Evolutionary conservation across 2,797 vertebrate species (phyloP), one percentile per base, ranked within the genome.

Genomic region (Eospalax fontanierii): DNA sequence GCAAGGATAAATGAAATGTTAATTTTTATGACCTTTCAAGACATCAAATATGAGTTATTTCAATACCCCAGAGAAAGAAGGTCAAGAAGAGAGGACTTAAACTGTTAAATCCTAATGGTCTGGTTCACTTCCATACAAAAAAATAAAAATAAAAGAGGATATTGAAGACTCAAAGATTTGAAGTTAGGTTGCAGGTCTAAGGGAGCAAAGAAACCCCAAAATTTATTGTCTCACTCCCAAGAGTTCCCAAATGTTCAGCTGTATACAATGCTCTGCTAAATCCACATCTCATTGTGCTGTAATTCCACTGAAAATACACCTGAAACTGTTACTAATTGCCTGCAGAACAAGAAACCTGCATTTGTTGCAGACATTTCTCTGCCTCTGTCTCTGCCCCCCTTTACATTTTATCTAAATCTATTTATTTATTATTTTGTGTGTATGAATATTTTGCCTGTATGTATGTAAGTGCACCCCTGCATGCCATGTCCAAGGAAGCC

Each of bases 241-340:
- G 93, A 92, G 79, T 90, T 96, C 50, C 33, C 61, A 93, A 90
- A 83, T 79, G 28, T 93, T 90, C 35, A 78, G 38, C 50, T 75
- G 7, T 78, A 68, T 88, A 79, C 90, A 92, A 88, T 21, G 82
- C 26, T 40, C 26, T 54, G 5, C 54, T 24, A 87, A 61, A 59
- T 86, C 71, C 68, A 26, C 6, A 57, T 73, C 9, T 38, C 6
- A 15, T 87, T 61, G 43, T 84, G 83, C 1, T 7, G 5, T 88
- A 66, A 91, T 87, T 74, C n/a, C 74, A 40, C 40, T 74, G 43
- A 92, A 81, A 86, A 89, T 40, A 65, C 21, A 35, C 61, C 35
- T 91, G 57, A 33, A 28, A 19, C 33, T 68, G 57, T 30, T 83
- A 14, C 90, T 89, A 65, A 96, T 89, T 95, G 87, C 54, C 38